Evolutionary conservation across 1,140 invertebrate species (phyloP).

Genomic region (Scaptomyza montana): DNA sequence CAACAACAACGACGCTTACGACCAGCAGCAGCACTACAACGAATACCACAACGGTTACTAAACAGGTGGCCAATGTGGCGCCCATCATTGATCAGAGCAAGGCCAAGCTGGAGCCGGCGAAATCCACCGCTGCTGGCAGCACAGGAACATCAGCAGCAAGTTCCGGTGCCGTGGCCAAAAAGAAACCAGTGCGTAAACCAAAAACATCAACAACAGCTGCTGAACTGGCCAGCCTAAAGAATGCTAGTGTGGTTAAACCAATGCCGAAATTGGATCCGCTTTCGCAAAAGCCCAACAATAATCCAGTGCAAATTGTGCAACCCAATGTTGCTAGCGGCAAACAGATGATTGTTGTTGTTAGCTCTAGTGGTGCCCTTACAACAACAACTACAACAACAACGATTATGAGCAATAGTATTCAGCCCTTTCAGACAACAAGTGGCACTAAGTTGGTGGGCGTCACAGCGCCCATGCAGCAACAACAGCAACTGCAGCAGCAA

Average conservation of each 20-base stretch:
- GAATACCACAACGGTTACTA: conserved; percentile 69
- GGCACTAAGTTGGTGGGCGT: conserved; percentile 85
- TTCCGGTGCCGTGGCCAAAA: conserved; percentile 68
- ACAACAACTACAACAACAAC: conserved; percentile 70
- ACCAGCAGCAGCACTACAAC: conserved; percentile 61
- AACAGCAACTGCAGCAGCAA: conserved; percentile 62
- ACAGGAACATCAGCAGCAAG: conserved; percentile 21
- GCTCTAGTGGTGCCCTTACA: conserved; percentile 50
- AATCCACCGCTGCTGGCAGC: conserved; percentile 31
- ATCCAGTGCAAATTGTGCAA: conserved; percentile 80
- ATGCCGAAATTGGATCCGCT: conserved; percentile 78
- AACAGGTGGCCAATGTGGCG: conserved; percentile 82
- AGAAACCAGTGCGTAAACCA: conserved; percentile 77
- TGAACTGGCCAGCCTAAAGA: conserved; percentile 67
- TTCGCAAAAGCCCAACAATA: conserved; percentile 80
- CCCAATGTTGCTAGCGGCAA: conserved; percentile 81
- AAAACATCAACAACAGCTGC: conserved; percentile 73
- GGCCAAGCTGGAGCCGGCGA: conserved; percentile 69
- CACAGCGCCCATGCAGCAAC: conserved; percentile 79
- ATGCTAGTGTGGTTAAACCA: conserved; percentile 77
- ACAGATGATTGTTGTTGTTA: conserved; percentile 71
- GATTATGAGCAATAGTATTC: conserved; percentile 78
- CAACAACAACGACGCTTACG: conserved; percentile 53
- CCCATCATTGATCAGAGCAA: conserved; percentile 83
- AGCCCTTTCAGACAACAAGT: conserved; percentile 81